Conservation (phyloP, 2,113 vertebrate genomes). For the Thunnus thynnus region DNA sequence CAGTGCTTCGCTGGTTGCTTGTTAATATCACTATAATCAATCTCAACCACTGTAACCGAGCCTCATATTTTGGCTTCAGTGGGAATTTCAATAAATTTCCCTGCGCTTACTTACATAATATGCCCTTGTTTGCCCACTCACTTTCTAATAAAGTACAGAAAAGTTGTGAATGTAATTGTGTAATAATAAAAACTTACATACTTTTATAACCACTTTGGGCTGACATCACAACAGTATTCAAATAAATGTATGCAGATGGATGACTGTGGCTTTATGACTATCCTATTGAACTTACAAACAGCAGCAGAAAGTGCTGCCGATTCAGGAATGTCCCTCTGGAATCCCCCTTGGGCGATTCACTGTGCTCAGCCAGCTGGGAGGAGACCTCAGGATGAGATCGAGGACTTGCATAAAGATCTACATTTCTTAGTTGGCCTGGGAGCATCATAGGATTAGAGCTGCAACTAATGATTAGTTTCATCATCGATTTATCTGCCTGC, state of each 20-base stretch:
- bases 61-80: neutral
- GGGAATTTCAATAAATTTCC: neutral
- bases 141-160: no score
- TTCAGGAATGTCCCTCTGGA: neutral
- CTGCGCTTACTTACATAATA: neutral
- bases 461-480: no score
- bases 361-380: neutral
- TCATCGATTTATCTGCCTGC: no score
- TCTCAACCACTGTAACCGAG: constrained; percentile 3
- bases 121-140: neutral
- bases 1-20: neutral
- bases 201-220: neutral
- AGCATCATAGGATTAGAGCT: neutral
- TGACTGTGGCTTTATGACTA: neutral
- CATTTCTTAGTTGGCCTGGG: neutral
- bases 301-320: constrained; percentile 1
- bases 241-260: neutral
- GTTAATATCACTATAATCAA: neutral
- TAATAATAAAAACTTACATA: neutral
- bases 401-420: neutral
- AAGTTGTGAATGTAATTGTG: neutral
- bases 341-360: neutral
- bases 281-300: neutral
- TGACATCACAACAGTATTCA: neutral
- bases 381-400: neutral